Evolutionary conservation across 1,140 invertebrate species (phyloP).

Genomic region (Epicauta chinensis): DNA sequence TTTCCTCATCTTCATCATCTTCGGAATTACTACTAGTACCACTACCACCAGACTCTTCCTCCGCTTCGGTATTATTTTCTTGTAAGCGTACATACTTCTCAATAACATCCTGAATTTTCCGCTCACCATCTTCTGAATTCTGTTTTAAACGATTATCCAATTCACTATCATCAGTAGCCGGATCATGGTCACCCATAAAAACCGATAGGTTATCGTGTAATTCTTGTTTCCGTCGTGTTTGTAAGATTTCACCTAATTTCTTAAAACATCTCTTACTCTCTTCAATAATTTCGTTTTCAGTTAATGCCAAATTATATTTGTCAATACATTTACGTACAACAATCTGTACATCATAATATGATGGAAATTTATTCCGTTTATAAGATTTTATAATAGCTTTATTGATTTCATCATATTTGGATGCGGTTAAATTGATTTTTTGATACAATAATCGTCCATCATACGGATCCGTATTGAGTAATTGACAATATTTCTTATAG

Average conservation of each 20-base stretch:
- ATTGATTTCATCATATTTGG: slow-evolving; percentile 48
- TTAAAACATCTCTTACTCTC: slow-evolving; percentile 50
- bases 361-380: slow-evolving; percentile 47
- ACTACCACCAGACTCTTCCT: slow-evolving; percentile 6
- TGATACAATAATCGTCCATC: slow-evolving; percentile 44
- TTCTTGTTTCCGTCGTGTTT: slow-evolving; percentile 48
- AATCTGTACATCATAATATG: slow-evolving; percentile 51
- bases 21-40: background rate
- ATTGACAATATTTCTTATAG: slow-evolving; percentile 48
- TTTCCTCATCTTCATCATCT: no score
- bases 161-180: slow-evolving; percentile 44
- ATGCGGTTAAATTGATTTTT: slow-evolving; percentile 43
- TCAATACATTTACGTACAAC: slow-evolving; percentile 45
- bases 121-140: slow-evolving; percentile 43
- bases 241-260: slow-evolving; percentile 48
- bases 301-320: slow-evolving; percentile 42
- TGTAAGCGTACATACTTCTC: slow-evolving; percentile 43
- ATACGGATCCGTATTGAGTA: slow-evolving; percentile 46
- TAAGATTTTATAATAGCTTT: slow-evolving; percentile 48
- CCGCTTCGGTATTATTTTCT: background rate
- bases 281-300: slow-evolving; percentile 37
- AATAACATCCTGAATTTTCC: slow-evolving; percentile 46
- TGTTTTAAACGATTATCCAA: slow-evolving; percentile 44
- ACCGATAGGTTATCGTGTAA: slow-evolving; percentile 46
- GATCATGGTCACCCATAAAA: slow-evolving; percentile 47